These are phyloP conservation scores for Lasioglossum baleicum DNA, from an alignment of 1,140 invertebrate genomes.

Conservation along the genomic window DNA sequence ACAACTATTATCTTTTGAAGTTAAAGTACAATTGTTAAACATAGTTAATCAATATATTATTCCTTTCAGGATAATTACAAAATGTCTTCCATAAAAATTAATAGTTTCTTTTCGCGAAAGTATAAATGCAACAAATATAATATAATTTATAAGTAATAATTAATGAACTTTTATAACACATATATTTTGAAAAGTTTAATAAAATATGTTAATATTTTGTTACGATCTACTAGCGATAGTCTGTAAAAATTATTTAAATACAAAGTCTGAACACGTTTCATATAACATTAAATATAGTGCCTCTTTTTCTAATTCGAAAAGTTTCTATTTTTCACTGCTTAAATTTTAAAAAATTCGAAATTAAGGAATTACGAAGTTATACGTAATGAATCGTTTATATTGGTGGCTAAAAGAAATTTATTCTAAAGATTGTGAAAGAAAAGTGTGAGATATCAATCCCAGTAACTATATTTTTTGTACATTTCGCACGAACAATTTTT, in stretches of 20 bases:
- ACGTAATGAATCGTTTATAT: not conserved
- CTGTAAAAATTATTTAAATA: not conserved
- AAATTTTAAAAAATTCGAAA: not conserved
- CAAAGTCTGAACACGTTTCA: not conserved
- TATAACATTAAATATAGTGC: conserved; percentile 7
- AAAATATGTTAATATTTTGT: not conserved
- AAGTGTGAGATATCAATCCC: not conserved
- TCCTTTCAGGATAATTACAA: conserved; percentile 6
- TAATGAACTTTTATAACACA: conserved; percentile 8
- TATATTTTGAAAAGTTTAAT: conserved; percentile 8
- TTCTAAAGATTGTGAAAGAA: not conserved
- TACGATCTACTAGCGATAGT: not conserved
- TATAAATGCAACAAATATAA: not conserved
- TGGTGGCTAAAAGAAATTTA: not conserved
- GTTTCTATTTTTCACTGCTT: not conserved
- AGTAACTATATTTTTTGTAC: not conserved
- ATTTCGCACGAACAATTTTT: not conserved
- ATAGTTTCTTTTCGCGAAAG: conserved; percentile 4
- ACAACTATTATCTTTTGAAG: not conserved
- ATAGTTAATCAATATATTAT: not conserved
- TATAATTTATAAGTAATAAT: conserved; percentile 27
- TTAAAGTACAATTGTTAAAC: not conserved
- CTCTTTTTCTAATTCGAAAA: not conserved
- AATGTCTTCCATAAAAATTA: conserved; percentile 35
- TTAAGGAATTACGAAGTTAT: not conserved